Evolutionary conservation across 2,888 invertebrate species (phyloP).

Genomic region (Meloe dianella): DNA sequence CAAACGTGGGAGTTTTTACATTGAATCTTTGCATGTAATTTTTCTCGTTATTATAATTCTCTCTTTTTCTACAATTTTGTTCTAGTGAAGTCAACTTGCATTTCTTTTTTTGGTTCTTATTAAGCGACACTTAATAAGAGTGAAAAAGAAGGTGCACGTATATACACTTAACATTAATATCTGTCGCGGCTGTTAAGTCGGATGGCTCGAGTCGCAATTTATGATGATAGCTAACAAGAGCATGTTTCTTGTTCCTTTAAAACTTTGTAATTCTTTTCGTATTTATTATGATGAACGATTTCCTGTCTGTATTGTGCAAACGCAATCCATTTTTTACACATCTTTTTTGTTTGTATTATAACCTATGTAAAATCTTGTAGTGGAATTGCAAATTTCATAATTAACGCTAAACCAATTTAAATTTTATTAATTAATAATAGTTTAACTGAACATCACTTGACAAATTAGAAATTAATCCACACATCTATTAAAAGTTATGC

Average conservation of each 20-base stretch:
- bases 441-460: background rate
- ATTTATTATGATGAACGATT: conserved; percentile 40
- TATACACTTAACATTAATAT: conserved; percentile 45
- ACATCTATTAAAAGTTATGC: too few relatives aligned
- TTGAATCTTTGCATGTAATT: conserved; percentile 7
- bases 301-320: conserved; percentile 29
- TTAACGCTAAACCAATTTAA: too few relatives aligned
- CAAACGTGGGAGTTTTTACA: background rate
- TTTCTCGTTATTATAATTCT: background rate
- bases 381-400: conserved; percentile 32
- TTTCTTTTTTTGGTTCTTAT: conserved; percentile 26
- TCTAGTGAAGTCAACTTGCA: background rate
- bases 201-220: conserved; percentile 47
- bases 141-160: conserved; percentile 34
- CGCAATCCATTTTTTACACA: conserved; percentile 25
- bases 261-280: conserved; percentile 44
- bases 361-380: conserved; percentile 9
- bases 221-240: conserved; percentile 50
- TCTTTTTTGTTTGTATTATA: conserved; percentile 6
- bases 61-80: background rate
- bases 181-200: conserved; percentile 46
- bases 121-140: conserved; percentile 35
- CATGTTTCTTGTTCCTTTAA: conserved; percentile 45
- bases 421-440: too few relatives aligned
- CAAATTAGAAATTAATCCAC: background rate